A percentile compares a stretch with the other conserved stretches of the same genome.
Conservation (phyloP, 2,113 vertebrate species). For the Mobula birostris region DNA sequence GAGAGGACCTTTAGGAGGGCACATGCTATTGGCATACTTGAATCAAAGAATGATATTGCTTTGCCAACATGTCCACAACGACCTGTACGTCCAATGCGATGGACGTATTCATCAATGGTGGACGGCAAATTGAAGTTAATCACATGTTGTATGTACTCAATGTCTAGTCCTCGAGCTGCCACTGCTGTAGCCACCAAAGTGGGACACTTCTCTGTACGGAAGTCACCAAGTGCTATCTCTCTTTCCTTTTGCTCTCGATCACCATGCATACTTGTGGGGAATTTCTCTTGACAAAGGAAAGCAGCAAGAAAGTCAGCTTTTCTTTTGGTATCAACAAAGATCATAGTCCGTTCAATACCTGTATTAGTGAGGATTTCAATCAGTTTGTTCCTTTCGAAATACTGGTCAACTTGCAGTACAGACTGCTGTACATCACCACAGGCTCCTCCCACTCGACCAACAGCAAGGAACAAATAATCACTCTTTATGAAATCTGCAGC, state of each 20-base stretch:
- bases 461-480: slow-evolving; percentile 80
- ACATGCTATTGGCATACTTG: slow-evolving; percentile 54
- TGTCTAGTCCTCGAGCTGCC: slow-evolving; percentile 85
- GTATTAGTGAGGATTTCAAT: slow-evolving; percentile 67
- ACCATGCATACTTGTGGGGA: slow-evolving; percentile 86
- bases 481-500: slow-evolving; percentile 74
- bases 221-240: slow-evolving; percentile 74
- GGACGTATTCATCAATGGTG: slow-evolving; percentile 83
- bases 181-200: slow-evolving; percentile 90
- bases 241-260: slow-evolving; percentile 83
- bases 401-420: slow-evolving; percentile 69
- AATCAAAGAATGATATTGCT: slow-evolving; percentile 80
- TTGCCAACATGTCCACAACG: slow-evolving; percentile 84
- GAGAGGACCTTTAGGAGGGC: slow-evolving; percentile 73
- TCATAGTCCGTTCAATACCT: slow-evolving; percentile 76
- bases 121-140: slow-evolving; percentile 87
- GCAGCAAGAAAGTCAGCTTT: slow-evolving; percentile 85
- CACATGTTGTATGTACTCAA: slow-evolving; percentile 85
- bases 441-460: slow-evolving; percentile 81
- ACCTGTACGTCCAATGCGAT: slow-evolving; percentile 87
- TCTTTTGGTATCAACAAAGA: slow-evolving; percentile 88
- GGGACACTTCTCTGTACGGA: slow-evolving; percentile 73
- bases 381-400: slow-evolving; percentile 74
- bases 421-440: slow-evolving; percentile 83
- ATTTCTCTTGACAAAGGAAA: slow-evolving; percentile 81